Evolutionary conservation across 2,113 vertebrate genomes (phyloP).

Genomic region (Equus quagga): DNA sequence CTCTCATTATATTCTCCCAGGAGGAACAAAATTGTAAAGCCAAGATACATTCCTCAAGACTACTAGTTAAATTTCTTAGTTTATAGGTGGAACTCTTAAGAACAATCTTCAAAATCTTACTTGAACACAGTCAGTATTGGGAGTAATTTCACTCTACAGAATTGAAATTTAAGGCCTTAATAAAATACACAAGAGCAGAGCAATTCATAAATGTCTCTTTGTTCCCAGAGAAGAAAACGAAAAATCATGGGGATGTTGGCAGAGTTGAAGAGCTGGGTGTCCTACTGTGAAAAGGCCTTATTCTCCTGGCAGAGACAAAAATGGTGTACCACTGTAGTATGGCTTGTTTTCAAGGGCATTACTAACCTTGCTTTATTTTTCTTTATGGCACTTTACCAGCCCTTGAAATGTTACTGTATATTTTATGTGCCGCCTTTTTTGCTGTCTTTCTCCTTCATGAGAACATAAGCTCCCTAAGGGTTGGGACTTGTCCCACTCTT

Average conservation of each 20-base stretch:
- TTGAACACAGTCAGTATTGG: neutral
- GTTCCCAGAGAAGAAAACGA: constrained; percentile 51
- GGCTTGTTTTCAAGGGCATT: neutral
- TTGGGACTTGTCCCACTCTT: neutral
- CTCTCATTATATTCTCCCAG: neutral
- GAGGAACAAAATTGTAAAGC: constrained; percentile 36
- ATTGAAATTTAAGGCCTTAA: constrained; percentile 50
- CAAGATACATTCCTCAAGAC: constrained; percentile 6
- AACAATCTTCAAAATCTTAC: constrained; percentile 42
- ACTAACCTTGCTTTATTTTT: constrained; percentile 18
- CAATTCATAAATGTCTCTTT: constrained; percentile 59
- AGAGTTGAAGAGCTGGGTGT: neutral
- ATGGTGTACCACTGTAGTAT: neutral
- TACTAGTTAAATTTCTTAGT: neutral
- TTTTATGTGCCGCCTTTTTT: neutral
- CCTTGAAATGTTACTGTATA: constrained; percentile 3
- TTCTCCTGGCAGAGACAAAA: neutral
- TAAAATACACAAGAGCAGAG: constrained; percentile 24
- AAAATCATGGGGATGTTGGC: constrained; percentile 20
- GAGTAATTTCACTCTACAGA: constrained; percentile 11
- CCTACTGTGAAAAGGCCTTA: neutral
- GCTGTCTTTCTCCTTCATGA: constrained; percentile 21
- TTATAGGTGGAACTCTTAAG: constrained; percentile 27
- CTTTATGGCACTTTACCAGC: neutral
- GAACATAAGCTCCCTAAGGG: neutral